phyloP scores from a whole-genome alignment of 2,113 vertebrate genomes.

The Sclerurus mexicanus region DNA sequence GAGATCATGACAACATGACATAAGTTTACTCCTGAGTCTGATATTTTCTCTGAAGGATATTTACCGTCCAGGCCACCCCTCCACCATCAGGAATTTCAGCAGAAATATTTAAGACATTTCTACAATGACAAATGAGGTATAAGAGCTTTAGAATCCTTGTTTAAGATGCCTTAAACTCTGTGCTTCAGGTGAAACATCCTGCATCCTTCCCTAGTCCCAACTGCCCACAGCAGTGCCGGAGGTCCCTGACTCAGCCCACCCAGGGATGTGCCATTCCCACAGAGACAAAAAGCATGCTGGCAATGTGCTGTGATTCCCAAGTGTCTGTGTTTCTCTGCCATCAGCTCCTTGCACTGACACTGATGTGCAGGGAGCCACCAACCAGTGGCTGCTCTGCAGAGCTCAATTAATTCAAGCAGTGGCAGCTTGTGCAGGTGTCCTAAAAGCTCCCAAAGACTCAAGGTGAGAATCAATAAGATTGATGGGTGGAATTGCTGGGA shows the following conservation, averaged over 20 bases:
- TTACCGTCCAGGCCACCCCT: background rate
- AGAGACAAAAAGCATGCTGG: accelerated
- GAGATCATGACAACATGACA: background rate
- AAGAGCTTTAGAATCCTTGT: background rate
- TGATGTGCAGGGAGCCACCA: background rate
- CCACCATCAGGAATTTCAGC: background rate
- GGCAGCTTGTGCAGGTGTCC: background rate
- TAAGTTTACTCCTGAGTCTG: background rate
- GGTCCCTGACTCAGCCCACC: background rate
- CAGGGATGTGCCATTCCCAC: background rate
- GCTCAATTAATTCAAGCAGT: background rate
- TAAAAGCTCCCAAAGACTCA: constrained; percentile 19
- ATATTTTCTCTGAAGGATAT: background rate
- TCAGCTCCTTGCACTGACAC: background rate
- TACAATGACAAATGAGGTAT: background rate
- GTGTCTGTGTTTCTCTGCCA: background rate
- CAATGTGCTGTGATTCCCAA: background rate
- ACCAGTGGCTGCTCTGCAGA: background rate
- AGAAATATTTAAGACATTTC: background rate
- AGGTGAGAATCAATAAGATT: constrained; percentile 50
- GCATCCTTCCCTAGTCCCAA: background rate
- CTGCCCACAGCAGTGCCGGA: background rate
- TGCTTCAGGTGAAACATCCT: background rate
- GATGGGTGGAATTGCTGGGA: background rate
- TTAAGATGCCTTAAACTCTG: background rate